Evolutionary conservation across 2,113 vertebrate species (phyloP), one percentile per base, ranked within the genome.

Genomic region (Dascyllus trimaculatus): DNA sequence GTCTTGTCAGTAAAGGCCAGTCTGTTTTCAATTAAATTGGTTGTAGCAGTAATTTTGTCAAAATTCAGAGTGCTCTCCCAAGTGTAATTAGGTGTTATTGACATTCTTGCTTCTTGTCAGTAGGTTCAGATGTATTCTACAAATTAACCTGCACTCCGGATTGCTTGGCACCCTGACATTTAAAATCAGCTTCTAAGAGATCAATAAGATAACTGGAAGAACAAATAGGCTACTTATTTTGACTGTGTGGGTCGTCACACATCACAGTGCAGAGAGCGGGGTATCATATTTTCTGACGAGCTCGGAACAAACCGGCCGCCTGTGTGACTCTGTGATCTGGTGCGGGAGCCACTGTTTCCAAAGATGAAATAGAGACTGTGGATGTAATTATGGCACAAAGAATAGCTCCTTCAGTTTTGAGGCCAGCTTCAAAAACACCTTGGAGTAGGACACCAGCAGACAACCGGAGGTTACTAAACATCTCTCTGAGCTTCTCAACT

Each of bases 301-400:
- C 5, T 29, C 6, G 29, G 29, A 29, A 29, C 29, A 29, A 29
- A 29, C 4, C 4, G 6, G 4, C 5, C 6, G 29, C 29, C 29
- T 29, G 29, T 29, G 49, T 73, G 59, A 46, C 49, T 72, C 32
- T 14, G 11, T 15, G 4, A 68, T 35, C 59, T 66, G 70, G 74
- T 35, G n/a, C 74, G 29, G 21, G 22, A 17, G 45, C 13, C 15
- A 2, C 25, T 5, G 24, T 35, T 35, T 35, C 7, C 32, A 35
- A 35, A 29, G 29, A 29, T 6, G 6, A 29, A 29, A 2, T 4
- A 4, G 4, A 29, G 29, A 29, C 29, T 29, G 29, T 29, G 32
- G 51, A 53, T 5, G 4, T 13, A 43, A 46, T 51, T 11, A 49
- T 35, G 29, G 46, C 18, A 21, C 9, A 21, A 40, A 51, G 25